These are phyloP conservation scores for Caerostris extrusa DNA, from an alignment of 1,140 invertebrate species.

Conservation along the genomic window DNA sequence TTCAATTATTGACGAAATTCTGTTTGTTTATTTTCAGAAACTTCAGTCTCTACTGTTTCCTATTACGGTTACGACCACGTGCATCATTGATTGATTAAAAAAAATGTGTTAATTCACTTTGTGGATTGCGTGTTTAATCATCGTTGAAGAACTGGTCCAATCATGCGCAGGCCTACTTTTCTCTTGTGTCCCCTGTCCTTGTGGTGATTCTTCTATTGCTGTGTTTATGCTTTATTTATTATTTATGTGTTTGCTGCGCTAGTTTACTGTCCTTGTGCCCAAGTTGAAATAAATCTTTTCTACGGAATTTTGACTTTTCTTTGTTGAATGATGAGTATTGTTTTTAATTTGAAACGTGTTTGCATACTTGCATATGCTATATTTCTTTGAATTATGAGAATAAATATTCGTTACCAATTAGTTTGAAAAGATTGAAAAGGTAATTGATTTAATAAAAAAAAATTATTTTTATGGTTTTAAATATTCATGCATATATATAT, in stretches of 20 bases:
- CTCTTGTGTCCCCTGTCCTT: neutral
- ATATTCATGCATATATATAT: too few relatives aligned
- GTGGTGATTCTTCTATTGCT: neutral
- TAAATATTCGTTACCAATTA: too few relatives aligned
- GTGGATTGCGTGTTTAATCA: neutral
- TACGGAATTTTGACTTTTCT: neutral
- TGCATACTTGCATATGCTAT: too few relatives aligned
- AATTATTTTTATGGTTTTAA: too few relatives aligned
- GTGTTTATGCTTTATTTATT: constrained; percentile 6
- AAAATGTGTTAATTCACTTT: neutral
- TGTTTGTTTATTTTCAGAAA: too few relatives aligned
- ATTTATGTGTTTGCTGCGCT: neutral
- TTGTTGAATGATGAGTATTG: too few relatives aligned
- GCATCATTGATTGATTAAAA: neutral
- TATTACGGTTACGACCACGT: neutral
- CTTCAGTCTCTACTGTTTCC: too few relatives aligned
- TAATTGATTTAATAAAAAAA: too few relatives aligned
- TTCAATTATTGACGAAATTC: too few relatives aligned
- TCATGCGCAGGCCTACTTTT: neutral
- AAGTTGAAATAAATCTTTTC: neutral
- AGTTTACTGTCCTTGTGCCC: neutral
- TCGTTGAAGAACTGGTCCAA: neutral
- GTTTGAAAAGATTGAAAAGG: too few relatives aligned
- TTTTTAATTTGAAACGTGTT: too few relatives aligned
- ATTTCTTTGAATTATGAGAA: too few relatives aligned